Conservation (phyloP, 2,888 invertebrate species). For the Julus scanicus region DNA sequence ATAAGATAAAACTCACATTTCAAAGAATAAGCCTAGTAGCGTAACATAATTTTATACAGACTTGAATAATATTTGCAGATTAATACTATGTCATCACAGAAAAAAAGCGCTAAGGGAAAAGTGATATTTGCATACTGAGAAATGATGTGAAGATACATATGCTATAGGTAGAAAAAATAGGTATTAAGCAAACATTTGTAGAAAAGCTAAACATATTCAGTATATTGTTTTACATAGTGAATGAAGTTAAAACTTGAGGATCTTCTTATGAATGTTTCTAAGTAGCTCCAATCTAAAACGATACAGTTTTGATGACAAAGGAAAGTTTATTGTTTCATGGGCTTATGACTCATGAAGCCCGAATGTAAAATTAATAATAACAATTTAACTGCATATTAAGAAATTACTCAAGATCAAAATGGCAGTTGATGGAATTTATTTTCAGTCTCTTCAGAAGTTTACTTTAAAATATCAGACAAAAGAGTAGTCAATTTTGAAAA, state of each 20-base stretch:
- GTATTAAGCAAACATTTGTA: slow-evolving; percentile 32
- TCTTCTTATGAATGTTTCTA: background rate
- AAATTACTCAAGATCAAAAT: too few species aligned
- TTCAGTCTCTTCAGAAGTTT: too few species aligned
- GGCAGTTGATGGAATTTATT: too few species aligned
- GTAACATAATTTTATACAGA: background rate
- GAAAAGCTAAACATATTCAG: background rate
- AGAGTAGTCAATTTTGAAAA: too few species aligned
- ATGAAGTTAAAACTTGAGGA: background rate
- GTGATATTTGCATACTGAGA: background rate
- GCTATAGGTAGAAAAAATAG: background rate
- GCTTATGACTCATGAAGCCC: too few species aligned
- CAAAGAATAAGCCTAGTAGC: background rate
- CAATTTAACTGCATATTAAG: too few species aligned
- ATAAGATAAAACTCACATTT: slow-evolving; percentile 16
- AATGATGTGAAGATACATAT: background rate
- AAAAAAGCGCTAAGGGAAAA: background rate
- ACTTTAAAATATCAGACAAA: too few species aligned
- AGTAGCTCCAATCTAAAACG: background rate
- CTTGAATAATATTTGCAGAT: background rate
- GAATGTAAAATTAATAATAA: too few species aligned
- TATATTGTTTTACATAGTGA: background rate
- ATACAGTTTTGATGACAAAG: background rate
- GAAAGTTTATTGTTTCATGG: background rate
- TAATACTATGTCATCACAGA: background rate